Base-by-base conservation (phyloP, 2,113 vertebrate genomes). In the Pseudolaguvia tuberculata region DNA sequence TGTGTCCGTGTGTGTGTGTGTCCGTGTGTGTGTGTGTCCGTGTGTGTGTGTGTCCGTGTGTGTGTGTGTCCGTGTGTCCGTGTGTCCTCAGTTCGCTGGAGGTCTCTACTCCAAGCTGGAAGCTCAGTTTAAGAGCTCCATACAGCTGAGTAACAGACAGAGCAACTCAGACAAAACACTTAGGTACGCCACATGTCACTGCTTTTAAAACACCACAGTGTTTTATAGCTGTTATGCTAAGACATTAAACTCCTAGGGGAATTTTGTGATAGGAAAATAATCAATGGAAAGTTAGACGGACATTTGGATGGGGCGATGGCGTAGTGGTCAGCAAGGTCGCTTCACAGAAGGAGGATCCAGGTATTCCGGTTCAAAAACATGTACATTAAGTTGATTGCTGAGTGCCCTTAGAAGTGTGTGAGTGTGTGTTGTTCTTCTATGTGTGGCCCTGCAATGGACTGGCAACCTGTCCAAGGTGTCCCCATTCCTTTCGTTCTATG, bases 91-190 rank as follows among this genome's bases (percentile, higher is more conserved):
- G 96, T 93, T 93, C 75, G 90, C 93, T 71, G 96, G 94, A 72
- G 95, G 97, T 51, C 94, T 98, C 89, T 99, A 97, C 86, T 91
- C 93, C 76, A 93, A 93, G 70, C 87, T 99, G 2, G 95, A 99
- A 89, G 91, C 92, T 5, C 97, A 97, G 77, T 90, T 98, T 80
- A 96, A 91, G 83, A 91, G 90, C 56, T 78, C 89, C 0, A 87
- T 88, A 0, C 94, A 94, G 80, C 58, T 84, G 75, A 92, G 73
- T 51, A 80, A 86, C 21, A 88, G 93, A 69, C 94, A 93, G 58
- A 92, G 70, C 85, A 90, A 84, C 29, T 80, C 92, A 52, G 95
- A 98, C 73, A 98, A 95, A 84, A 85, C 84, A 2, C 83, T 84
- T 52, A 85, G 87, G 88, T 90, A 83, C n/a, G 18, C 1, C 52